phyloP scores from a whole-genome alignment of 2,797 vertebrate genomes.

The Tenualosa ilisha region DNA sequence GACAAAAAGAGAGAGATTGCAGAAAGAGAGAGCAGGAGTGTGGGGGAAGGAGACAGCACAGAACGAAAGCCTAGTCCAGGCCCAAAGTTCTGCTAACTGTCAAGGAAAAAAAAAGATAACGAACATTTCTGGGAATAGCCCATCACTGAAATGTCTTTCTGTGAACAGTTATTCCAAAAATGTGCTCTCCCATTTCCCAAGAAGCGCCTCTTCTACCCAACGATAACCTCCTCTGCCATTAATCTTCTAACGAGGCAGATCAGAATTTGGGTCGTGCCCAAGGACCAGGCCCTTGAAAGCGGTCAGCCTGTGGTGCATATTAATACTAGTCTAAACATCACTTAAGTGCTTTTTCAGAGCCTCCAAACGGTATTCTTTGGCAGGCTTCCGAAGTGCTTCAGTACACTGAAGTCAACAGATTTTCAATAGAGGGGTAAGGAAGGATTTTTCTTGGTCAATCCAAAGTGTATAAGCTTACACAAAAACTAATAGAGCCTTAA shows the following conservation, averaged over 20 bases:
- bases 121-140: conserved; percentile 62
- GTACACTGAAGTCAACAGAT: conserved; percentile 37
- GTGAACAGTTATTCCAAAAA: conserved; percentile 53
- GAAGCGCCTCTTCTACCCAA: conserved; percentile 41
- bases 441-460: conserved; percentile 29
- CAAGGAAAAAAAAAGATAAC: conserved; percentile 37
- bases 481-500: conserved; percentile 38
- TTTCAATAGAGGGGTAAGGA: conserved; percentile 35
- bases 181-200: conserved; percentile 48
- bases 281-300: conserved; percentile 36
- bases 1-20: neutral
- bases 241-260: conserved; percentile 47
- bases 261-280: conserved; percentile 51
- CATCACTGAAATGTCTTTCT: conserved; percentile 46
- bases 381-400: conserved; percentile 4
- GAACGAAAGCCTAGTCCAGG: conserved; percentile 27
- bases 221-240: conserved; percentile 55
- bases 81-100: conserved; percentile 61
- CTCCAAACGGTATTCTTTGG: conserved; percentile 36
- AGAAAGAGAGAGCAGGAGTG: neutral
- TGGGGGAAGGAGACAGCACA: neutral
- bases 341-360: conserved; percentile 38
- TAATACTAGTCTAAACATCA: conserved; percentile 47
- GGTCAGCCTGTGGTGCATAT: conserved; percentile 27
- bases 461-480: conserved; percentile 40